A percentile compares a stretch with the other conserved stretches of the same genome.
phyloP scores from a whole-genome alignment of 37 sponge, comb jelly and placozoan species.

The Chondrilla cf. caribensis region DNA sequence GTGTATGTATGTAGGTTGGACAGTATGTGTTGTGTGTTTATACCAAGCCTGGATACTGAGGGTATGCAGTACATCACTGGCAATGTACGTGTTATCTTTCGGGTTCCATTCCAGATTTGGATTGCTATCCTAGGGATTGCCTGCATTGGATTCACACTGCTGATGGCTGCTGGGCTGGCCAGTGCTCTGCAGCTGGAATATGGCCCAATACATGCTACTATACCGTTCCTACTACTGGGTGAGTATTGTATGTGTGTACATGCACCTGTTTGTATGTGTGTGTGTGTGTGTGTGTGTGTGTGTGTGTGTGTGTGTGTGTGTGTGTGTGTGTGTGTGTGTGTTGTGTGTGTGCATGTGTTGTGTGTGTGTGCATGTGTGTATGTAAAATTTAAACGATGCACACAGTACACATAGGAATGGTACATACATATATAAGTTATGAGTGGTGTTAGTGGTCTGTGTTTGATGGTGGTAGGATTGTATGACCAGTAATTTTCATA shows the following conservation, averaged over 20 bases:
- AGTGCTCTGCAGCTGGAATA: constrained; percentile 8
- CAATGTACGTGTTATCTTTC: too few relatives aligned
- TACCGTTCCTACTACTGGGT: constrained; percentile 21
- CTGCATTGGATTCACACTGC: constrained; percentile 19
- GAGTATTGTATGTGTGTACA: neutral
- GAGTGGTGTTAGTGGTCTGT: too few relatives aligned
- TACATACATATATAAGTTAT: too few relatives aligned
- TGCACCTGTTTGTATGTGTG: neutral
- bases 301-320: constrained; percentile 15
- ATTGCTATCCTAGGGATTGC: constrained; percentile 17
- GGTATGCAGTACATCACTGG: too few relatives aligned
- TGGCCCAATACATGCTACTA: constrained; percentile 24
- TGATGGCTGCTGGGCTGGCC: constrained; percentile 20
- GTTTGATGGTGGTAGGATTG: too few relatives aligned
- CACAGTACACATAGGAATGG: too few relatives aligned
- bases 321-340: constrained; percentile 15
- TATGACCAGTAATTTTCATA: too few relatives aligned
- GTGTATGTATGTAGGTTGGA: neutral
- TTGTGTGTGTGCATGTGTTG: neutral
- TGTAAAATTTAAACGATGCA: too few relatives aligned
- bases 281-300: constrained; percentile 12
- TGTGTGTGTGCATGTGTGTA: too few relatives aligned
- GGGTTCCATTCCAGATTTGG: constrained; percentile 13
- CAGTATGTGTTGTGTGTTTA: neutral
- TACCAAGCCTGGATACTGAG: neutral